Conservation (phyloP, 2,888 invertebrate species). For the Deroplatys truncata region DNA sequence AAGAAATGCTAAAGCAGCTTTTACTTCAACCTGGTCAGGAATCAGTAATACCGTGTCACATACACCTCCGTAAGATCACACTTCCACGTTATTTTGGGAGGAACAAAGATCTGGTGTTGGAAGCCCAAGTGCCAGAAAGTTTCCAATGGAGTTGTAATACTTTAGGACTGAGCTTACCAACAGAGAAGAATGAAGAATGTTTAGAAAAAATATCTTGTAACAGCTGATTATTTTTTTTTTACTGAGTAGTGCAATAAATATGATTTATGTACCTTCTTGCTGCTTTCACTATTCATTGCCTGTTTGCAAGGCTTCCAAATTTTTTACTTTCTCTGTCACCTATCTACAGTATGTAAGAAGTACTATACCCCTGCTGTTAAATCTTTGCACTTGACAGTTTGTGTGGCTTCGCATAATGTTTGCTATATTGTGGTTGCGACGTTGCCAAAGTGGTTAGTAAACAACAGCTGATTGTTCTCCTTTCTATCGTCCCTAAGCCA, state of each 20-base stretch:
- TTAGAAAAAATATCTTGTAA: neutral
- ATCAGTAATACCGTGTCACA: slow-evolving; percentile 15
- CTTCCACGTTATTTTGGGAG: slow-evolving; percentile 7
- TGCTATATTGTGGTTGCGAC: no score
- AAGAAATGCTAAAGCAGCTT: neutral
- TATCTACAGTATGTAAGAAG: no score
- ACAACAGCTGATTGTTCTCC: no score
- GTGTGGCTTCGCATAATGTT: no score
- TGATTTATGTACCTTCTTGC: neutral
- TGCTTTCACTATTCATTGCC: no score
- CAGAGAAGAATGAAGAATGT: neutral
- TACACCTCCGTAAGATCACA: slow-evolving; percentile 14
- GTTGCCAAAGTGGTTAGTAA: no score
- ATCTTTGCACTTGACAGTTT: no score
- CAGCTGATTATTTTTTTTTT: neutral
- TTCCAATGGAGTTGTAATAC: slow-evolving; percentile 17
- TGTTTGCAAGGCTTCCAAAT: no score
- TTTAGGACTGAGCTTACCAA: neutral
- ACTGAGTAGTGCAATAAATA: neutral
- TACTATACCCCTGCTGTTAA: no score
- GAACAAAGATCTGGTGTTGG: slow-evolving; percentile 1
- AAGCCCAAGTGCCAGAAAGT: slow-evolving; percentile 11
- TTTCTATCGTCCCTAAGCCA: no score
- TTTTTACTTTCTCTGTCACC: no score
- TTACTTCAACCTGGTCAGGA: slow-evolving; percentile 6